Evolutionary conservation across 1,140 invertebrate species (phyloP), one percentile per base, ranked within the genome.

Genomic region (Tetranychus urticae): DNA sequence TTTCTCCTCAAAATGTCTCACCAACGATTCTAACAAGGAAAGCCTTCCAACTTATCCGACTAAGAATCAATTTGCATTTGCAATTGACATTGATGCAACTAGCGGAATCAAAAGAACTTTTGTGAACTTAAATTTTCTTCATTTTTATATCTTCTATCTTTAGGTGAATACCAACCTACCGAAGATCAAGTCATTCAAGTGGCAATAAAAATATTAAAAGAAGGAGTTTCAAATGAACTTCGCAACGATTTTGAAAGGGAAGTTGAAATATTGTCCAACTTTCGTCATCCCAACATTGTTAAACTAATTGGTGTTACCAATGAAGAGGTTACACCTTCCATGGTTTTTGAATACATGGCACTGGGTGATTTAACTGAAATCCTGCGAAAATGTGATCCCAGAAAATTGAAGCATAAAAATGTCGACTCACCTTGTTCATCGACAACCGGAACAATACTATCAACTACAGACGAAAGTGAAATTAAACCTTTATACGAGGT

Each of bases 331-430:
- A 55, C 78, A 64, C 88, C 87, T 0, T 90, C 86, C 80, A 89
- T 92, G 85, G 80, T 93, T 2, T 93, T 91, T 69, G 88, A 93
- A 70, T 91, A 81, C 67, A 93, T 93, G 88, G 78, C 82, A 31
- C 80, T 84, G 71, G 88, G 88, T 0, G 88, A 93, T 70, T 74
- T 93, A 50, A 84, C 86, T 0, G 83, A 86, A 61, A 79, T 91
- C 2, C 70, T 93, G 8, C 72, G 88, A 56, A 77, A 45, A 33
- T 31, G 23, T n/a, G 42, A 31, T 6, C 36, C 42, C 10, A 31
- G 14, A 23, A 46, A 58, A 45, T 42, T 35, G 5, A 42, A 10
- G 10, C 5, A 42, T 42, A 42, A 42, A 42, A 23, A 23, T 23
- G 23, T 23, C 23, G 23, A 23, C 23, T 23, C 23, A 42, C 39